Conservation (phyloP, 2,797 vertebrate genomes). For the Gymnodraco acuticeps region DNA sequence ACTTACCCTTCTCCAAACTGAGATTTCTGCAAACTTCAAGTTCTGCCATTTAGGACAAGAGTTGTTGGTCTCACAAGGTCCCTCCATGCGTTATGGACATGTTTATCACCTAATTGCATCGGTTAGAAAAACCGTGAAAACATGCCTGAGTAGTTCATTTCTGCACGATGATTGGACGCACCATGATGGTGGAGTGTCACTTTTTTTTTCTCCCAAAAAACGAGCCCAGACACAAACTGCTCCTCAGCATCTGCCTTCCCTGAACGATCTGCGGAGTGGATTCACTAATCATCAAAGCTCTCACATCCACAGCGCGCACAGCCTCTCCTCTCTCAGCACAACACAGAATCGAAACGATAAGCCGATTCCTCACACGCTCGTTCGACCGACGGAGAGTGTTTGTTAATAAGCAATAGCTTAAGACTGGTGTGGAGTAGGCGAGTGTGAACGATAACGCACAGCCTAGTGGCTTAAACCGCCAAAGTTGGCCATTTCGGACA, state of each 20-base stretch:
- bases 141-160: slow-evolving; percentile 27
- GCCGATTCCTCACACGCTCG: slow-evolving; percentile 61
- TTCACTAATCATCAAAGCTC: slow-evolving; percentile 44
- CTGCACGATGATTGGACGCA: slow-evolving; percentile 31
- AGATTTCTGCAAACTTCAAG: slow-evolving; percentile 96
- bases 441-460: slow-evolving; percentile 29
- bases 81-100: slow-evolving; percentile 71
- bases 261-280: slow-evolving; percentile 35
- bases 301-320: slow-evolving; percentile 58
- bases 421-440: slow-evolving; percentile 21
- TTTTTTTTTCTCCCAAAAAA: slow-evolving; percentile 34
- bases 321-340: slow-evolving; percentile 50
- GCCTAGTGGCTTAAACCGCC: slow-evolving; percentile 15
- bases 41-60: slow-evolving; percentile 92
- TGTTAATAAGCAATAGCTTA: slow-evolving; percentile 57
- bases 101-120: slow-evolving; percentile 37
- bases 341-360: slow-evolving; percentile 39
- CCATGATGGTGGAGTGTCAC: slow-evolving; percentile 45
- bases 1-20: slow-evolving; percentile 96
- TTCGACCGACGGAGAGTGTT: slow-evolving; percentile 40
- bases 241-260: slow-evolving; percentile 32
- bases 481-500: slow-evolving; percentile 43
- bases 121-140: slow-evolving; percentile 38
- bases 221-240: slow-evolving; percentile 17
- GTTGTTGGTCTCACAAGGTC: slow-evolving; percentile 58